Conservation (phyloP, 2,888 invertebrate genomes). For the Koerneria pararmatus region DNA sequence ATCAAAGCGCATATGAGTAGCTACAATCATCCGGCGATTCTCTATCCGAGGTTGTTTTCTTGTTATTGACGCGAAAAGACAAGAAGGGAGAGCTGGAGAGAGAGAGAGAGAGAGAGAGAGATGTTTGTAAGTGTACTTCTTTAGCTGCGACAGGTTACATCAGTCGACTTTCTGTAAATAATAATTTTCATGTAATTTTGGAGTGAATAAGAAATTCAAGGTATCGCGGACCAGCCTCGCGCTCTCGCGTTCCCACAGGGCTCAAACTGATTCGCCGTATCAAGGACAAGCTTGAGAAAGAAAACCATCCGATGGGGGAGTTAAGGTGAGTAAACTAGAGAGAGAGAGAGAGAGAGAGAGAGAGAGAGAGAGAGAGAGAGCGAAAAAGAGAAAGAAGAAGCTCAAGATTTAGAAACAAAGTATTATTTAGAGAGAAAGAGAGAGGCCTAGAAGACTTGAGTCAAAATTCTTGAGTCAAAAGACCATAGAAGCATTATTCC, state of each 20-base stretch:
- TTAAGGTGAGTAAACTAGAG: slow-evolving; percentile 29
- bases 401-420: background rate
- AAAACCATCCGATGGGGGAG: slow-evolving; percentile 53
- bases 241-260: slow-evolving; percentile 47
- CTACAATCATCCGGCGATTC: slow-evolving; percentile 54
- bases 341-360: background rate
- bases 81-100: background rate
- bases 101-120: background rate
- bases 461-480: too few relatives aligned
- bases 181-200: background rate
- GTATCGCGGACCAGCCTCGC: slow-evolving; percentile 47
- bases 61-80: background rate
- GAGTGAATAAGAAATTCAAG: slow-evolving; percentile 5
- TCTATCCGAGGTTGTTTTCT: slow-evolving; percentile 48
- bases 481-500: too few relatives aligned
- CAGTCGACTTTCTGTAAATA: background rate
- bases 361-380: background rate
- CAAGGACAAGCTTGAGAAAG: slow-evolving; percentile 54
- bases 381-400: background rate
- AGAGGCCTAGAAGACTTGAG: too few relatives aligned
- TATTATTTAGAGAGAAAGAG: too few relatives aligned
- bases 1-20: slow-evolving; percentile 51
- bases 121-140: background rate
- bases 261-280: slow-evolving; percentile 53
- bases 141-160: background rate